These are phyloP conservation scores for Scaptomyza hsui DNA, from an alignment of 1,140 invertebrate genomes.

Conservation along the genomic window DNA sequence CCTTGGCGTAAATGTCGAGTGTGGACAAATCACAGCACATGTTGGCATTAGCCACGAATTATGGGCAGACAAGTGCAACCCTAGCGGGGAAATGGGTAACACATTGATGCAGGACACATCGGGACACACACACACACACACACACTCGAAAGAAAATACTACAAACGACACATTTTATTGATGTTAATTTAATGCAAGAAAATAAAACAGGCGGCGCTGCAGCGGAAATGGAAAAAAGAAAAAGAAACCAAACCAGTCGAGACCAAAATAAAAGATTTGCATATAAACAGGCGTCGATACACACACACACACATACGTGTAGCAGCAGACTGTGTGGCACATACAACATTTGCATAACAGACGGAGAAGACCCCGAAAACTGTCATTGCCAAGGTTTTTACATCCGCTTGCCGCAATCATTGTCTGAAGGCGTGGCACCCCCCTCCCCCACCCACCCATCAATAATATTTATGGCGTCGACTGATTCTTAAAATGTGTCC, in stretches of 20 bases:
- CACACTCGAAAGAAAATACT: constrained; percentile 32
- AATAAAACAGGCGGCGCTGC: constrained; percentile 69
- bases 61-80: constrained; percentile 62
- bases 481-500: constrained; percentile 75
- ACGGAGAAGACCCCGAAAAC: constrained; percentile 52
- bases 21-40: constrained; percentile 73
- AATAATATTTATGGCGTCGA: constrained; percentile 78
- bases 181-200: constrained; percentile 80
- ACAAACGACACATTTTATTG: constrained; percentile 74
- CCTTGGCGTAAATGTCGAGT: constrained; percentile 21
- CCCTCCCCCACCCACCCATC: constrained; percentile 38
- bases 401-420: constrained; percentile 81
- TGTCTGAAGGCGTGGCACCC: constrained; percentile 42
- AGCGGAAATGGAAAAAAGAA: constrained; percentile 62
- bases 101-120: constrained; percentile 29
- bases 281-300: constrained; percentile 72
- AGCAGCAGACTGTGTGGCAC: constrained; percentile 11
- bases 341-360: constrained; percentile 71
- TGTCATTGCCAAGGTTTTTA: constrained; percentile 79
- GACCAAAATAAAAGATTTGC: constrained; percentile 78
- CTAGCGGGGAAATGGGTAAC: not conserved
- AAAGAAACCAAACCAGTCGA: constrained; percentile 29
- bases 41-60: constrained; percentile 74
- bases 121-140: not conserved
- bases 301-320: constrained; percentile 32